These are phyloP conservation scores for Glaucidium brasilianum DNA, from an alignment of 2,113 vertebrate genomes.

Conservation along the genomic window DNA sequence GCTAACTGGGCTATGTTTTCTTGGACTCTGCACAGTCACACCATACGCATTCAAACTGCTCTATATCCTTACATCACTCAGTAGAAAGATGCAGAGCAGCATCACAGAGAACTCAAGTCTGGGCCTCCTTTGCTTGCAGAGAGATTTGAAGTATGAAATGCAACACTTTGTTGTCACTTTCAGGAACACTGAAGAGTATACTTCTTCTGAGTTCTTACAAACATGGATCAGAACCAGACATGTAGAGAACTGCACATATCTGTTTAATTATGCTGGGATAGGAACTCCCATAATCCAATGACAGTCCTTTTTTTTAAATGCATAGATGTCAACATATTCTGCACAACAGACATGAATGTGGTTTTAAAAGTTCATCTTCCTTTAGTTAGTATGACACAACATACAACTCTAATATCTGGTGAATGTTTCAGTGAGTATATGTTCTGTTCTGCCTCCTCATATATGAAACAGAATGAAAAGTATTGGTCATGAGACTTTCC, in stretches of 20 bases:
- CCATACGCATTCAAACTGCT: background rate
- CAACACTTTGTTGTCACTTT: background rate
- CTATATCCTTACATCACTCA: background rate
- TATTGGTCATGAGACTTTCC: background rate
- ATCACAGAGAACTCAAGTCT: background rate
- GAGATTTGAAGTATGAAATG: background rate
- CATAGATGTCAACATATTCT: background rate
- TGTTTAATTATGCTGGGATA: background rate
- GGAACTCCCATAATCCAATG: background rate
- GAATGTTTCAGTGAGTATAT: background rate
- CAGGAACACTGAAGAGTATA: background rate
- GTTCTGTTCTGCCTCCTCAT: background rate
- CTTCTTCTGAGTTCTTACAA: background rate
- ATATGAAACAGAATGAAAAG: background rate
- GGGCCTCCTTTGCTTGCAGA: background rate
- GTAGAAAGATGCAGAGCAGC: background rate
- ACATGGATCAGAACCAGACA: background rate
- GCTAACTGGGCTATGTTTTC: background rate
- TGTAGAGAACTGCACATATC: accelerated
- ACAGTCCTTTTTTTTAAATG: background rate
- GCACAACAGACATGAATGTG: background rate
- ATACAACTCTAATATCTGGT: background rate
- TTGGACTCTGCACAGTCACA: background rate
- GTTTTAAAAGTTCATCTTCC: background rate
- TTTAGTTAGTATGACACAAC: background rate